phyloP scores from a whole-genome alignment of 1,140 invertebrate species.

The Paramacrobiotus metropolitanus region DNA sequence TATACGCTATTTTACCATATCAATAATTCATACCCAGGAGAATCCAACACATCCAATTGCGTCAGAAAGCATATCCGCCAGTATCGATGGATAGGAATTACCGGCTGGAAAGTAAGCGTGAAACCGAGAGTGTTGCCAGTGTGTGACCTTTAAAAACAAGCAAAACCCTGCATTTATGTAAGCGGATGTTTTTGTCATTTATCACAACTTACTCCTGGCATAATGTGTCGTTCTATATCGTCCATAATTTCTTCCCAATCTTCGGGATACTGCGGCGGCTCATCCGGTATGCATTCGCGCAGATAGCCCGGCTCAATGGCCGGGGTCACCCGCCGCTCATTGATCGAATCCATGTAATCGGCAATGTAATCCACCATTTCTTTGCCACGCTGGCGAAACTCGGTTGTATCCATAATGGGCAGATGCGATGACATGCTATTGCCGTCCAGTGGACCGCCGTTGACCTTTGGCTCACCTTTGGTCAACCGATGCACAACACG shows the following conservation, averaged over 20 bases:
- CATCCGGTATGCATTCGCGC: conserved; percentile 38
- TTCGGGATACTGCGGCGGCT: conserved; percentile 64
- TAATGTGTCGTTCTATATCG: conserved; percentile 83
- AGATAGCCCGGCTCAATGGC: conserved; percentile 79
- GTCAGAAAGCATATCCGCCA: conserved; percentile 90
- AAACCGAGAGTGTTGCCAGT: conserved; percentile 97
- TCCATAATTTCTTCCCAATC: conserved; percentile 72
- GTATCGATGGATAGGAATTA: conserved; percentile 85
- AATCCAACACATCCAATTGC: conserved; percentile 92
- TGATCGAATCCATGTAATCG: conserved; percentile 68
- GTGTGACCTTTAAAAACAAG: conserved; percentile 42
- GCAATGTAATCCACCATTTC: conserved; percentile 97
- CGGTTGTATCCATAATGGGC: conserved; percentile 50
- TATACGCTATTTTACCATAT: too few relatives aligned
- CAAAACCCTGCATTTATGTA: not conserved
- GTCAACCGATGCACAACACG: too few relatives aligned
- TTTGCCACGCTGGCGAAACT: conserved; percentile 65
- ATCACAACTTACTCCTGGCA: conserved; percentile 93
- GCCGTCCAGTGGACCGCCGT: not conserved
- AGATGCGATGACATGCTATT: not conserved
- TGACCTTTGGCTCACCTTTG: not conserved
- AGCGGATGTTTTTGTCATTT: too few relatives aligned
- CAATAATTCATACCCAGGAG: conserved; percentile 96
- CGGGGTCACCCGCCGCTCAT: conserved; percentile 52
- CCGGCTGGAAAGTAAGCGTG: conserved; percentile 96